phyloP scores from a whole-genome alignment of 2,888 invertebrate species.

The Xanthostigma xanthostigma region DNA sequence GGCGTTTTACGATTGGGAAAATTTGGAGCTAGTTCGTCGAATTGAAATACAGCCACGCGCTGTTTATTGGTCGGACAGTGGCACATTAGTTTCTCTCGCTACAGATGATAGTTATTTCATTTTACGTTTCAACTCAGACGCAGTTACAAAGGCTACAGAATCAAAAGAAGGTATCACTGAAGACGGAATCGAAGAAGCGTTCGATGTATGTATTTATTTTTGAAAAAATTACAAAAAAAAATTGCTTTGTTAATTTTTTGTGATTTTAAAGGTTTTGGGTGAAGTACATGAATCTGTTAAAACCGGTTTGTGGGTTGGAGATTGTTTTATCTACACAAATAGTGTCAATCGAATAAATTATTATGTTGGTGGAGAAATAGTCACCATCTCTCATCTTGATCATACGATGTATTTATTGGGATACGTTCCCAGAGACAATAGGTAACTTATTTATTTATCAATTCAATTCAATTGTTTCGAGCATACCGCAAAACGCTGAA shows the following conservation, averaged over 20 bases:
- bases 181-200: conserved; percentile 91
- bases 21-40: conserved; percentile 75
- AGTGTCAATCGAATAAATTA: conserved; percentile 94
- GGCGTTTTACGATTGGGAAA: conserved; percentile 97
- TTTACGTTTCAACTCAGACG: conserved; percentile 71
- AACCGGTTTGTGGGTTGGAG: conserved; percentile 95
- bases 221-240: background rate
- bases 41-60: conserved; percentile 92
- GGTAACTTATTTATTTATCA: conserved; percentile 21
- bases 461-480: no score
- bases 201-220: conserved; percentile 52
- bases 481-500: background rate
- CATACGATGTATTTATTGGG: conserved; percentile 93
- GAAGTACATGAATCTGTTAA: conserved; percentile 85
- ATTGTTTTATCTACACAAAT: conserved; percentile 99
- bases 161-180: conserved; percentile 65
- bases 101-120: conserved; percentile 94
- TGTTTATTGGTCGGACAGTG: conserved; percentile 95
- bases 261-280: conserved; percentile 47
- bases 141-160: conserved; percentile 62
- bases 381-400: conserved; percentile 94
- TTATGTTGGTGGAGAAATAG: conserved; percentile 98
- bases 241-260: conserved; percentile 2
- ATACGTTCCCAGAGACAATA: conserved; percentile 90
- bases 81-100: conserved; percentile 82